phyloP scores from a whole-genome alignment of 64 coral and sea anemone genomes.

The Montipora capricornis region DNA sequence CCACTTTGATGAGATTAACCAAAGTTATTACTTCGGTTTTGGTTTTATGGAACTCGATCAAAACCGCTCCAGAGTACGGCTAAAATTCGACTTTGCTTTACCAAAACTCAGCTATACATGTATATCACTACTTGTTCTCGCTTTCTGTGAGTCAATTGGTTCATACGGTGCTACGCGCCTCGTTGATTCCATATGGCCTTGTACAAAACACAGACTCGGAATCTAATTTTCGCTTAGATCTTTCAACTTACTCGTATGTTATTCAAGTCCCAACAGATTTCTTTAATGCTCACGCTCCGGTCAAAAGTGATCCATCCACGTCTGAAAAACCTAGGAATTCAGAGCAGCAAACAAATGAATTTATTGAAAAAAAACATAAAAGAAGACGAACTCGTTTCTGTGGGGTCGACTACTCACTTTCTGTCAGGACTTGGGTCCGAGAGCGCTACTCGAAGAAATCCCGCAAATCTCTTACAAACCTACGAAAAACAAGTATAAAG shows the following conservation, averaged over 20 bases:
- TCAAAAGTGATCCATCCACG: constrained; percentile 99
- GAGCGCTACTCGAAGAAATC: constrained; percentile 89
- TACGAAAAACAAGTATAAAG: constrained; percentile 10
- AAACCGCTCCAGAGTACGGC: too few species aligned
- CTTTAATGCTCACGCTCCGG: constrained; percentile 95
- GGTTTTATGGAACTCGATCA: too few species aligned
- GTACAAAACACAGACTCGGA: too few species aligned
- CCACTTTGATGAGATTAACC: too few species aligned
- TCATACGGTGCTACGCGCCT: neutral
- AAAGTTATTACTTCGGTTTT: too few species aligned
- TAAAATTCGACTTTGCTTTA: too few species aligned
- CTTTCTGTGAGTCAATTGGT: too few species aligned
- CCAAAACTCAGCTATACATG: too few species aligned
- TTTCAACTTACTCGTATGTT: constrained; percentile 78
- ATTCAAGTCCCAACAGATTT: constrained; percentile 98
- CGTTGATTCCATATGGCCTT: neutral
- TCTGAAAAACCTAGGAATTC: constrained; percentile 74
- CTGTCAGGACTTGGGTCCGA: constrained; percentile 96
- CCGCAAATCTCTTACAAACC: constrained; percentile 94
- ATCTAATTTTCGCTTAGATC: too few species aligned
- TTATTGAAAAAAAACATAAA: neutral
- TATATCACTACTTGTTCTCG: too few species aligned
- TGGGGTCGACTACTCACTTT: constrained; percentile 61
- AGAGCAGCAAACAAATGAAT: neutral
- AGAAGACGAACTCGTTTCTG: neutral